Evolutionary conservation across 2,888 invertebrate genomes (phyloP).

Genomic region (Brachylomia viminalis): DNA sequence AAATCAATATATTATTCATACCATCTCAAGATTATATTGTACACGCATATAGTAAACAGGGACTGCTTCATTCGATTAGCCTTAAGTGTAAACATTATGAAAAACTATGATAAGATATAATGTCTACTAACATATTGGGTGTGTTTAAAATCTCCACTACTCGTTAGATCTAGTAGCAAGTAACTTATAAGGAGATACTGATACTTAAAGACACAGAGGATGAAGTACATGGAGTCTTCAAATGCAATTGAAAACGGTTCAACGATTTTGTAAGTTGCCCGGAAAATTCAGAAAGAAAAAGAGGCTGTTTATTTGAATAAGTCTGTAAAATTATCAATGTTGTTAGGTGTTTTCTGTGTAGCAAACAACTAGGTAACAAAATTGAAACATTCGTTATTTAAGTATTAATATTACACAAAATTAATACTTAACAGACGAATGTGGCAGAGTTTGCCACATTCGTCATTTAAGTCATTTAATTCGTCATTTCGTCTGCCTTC

Average conservation of each 20-base stretch:
- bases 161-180: constrained; percentile 34
- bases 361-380: no score
- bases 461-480: neutral
- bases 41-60: constrained; percentile 34
- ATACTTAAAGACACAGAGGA: constrained; percentile 9
- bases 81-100: constrained; percentile 62
- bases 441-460: neutral
- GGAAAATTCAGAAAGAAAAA: neutral
- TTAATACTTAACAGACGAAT: neutral
- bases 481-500: neutral
- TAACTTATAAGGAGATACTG: constrained; percentile 43
- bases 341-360: neutral
- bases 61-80: constrained; percentile 51
- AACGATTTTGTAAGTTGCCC: neutral
- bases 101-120: constrained; percentile 63
- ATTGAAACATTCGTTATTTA: no score
- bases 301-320: no score
- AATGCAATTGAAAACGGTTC: neutral
- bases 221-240: neutral
- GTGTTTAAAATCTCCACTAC: constrained; percentile 29
- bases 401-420: no score
- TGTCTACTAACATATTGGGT: constrained; percentile 50
- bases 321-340: no score
- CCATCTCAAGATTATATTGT: constrained; percentile 43
- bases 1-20: constrained; percentile 40